Conservation (phyloP, 2,888 invertebrate genomes). For the Dicycla oo region DNA sequence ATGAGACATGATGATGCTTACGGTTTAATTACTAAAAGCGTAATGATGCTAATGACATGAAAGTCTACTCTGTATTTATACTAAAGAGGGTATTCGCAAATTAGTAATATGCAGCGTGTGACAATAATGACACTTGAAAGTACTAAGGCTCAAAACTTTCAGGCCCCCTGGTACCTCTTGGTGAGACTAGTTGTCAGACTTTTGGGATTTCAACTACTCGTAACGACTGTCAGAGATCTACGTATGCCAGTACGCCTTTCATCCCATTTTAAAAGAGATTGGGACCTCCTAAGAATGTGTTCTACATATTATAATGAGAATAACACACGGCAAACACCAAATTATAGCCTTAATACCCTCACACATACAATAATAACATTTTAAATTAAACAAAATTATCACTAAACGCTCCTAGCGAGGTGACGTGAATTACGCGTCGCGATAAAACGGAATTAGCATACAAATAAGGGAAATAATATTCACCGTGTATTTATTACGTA, state of each 20-base stretch:
- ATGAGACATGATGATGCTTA: too few relatives aligned
- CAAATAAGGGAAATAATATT: conserved; percentile 71
- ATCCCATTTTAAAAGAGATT: background rate
- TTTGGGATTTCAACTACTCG: too few relatives aligned
- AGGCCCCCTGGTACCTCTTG: too few relatives aligned
- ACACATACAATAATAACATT: conserved; percentile 33
- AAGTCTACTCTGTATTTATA: too few relatives aligned
- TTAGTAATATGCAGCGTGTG: too few relatives aligned
- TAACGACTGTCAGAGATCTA: too few relatives aligned
- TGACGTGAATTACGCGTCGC: conserved; percentile 61
- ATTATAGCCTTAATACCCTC: background rate
- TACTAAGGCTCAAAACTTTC: too few relatives aligned
- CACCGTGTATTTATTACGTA: conserved; percentile 64
- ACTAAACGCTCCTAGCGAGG: conserved; percentile 44
- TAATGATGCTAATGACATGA: too few relatives aligned
- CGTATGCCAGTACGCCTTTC: background rate
- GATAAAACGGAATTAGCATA: conserved; percentile 75
- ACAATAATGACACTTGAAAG: too few relatives aligned
- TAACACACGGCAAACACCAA: conserved; percentile 31
- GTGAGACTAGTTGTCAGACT: too few relatives aligned
- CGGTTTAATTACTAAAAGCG: too few relatives aligned
- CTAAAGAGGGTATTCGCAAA: too few relatives aligned
- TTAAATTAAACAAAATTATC: conserved; percentile 61
- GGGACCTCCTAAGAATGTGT: background rate
- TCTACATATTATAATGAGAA: conserved; percentile 6